Percentiles rank a stretch among this genome's conserved stretches.
Conservation (phyloP, 1,140 invertebrate genomes). For the Magallana angulata region DNA sequence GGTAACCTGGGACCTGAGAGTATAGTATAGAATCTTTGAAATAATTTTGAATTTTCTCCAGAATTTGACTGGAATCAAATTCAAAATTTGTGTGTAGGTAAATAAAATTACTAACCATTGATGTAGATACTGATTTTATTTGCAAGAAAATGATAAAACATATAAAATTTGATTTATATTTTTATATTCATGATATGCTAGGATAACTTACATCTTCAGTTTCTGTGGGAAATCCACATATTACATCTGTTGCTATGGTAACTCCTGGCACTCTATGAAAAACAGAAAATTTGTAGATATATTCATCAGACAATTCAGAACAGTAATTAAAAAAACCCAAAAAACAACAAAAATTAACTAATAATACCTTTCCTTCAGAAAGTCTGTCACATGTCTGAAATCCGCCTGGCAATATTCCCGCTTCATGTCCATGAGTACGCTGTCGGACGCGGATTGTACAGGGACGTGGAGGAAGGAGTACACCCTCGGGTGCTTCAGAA, state of each 20-base stretch:
- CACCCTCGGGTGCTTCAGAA: slow-evolving; percentile 92
- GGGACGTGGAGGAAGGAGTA: slow-evolving; percentile 98
- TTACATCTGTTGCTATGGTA: slow-evolving; percentile 98
- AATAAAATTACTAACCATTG: too few relatives aligned
- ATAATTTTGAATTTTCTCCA: too few relatives aligned
- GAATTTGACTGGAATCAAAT: too few relatives aligned
- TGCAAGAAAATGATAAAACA: too few relatives aligned
- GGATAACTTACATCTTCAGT: slow-evolving; percentile 83
- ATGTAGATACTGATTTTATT: too few relatives aligned
- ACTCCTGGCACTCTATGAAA: slow-evolving; percentile 87
- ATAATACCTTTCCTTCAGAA: slow-evolving; percentile 85
- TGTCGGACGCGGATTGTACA: slow-evolving; percentile 97
- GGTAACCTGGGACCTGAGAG: too few relatives aligned
- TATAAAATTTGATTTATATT: too few relatives aligned
- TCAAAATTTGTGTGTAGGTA: too few relatives aligned
- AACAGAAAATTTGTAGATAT: not conserved
- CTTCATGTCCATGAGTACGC: slow-evolving; percentile 96
- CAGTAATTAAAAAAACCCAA: too few relatives aligned
- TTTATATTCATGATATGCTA: too few relatives aligned
- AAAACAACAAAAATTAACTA: not conserved
- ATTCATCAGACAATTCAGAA: not conserved
- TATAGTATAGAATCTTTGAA: too few relatives aligned
- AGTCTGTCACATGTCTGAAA: slow-evolving; percentile 94
- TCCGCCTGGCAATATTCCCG: slow-evolving; percentile 94
- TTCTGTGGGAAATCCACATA: slow-evolving; percentile 99